Conservation (phyloP, 2,888 invertebrate species). For the Gnatocerus cornutus region DNA sequence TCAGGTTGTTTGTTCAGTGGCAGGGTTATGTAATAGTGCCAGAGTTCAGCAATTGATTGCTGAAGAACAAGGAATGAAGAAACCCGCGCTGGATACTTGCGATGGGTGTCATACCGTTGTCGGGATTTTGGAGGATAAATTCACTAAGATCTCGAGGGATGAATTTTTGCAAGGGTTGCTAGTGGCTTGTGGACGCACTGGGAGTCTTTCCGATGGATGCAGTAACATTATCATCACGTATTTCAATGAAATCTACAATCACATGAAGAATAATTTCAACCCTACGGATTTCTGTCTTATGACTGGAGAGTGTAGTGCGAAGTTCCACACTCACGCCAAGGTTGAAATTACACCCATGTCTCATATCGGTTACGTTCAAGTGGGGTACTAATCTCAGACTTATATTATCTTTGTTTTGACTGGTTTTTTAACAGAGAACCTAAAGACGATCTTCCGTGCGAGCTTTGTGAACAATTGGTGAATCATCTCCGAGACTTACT, state of each 20-base stretch:
- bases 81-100: constrained; percentile 61
- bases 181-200: constrained; percentile 79
- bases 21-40: constrained; percentile 89
- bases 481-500: constrained; percentile 85
- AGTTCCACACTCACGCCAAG: constrained; percentile 79
- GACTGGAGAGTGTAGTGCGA: constrained; percentile 81
- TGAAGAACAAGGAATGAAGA: constrained; percentile 63
- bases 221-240: constrained; percentile 82
- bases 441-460: constrained; percentile 83
- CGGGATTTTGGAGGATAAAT: constrained; percentile 72
- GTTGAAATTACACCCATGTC: constrained; percentile 75
- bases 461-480: constrained; percentile 89
- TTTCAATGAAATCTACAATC: constrained; percentile 81
- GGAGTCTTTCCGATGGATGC: constrained; percentile 87
- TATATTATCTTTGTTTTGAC: neutral
- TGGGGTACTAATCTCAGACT: constrained; percentile 65
- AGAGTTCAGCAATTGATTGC: constrained; percentile 79
- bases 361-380: constrained; percentile 74
- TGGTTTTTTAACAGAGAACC: constrained; percentile 40
- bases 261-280: constrained; percentile 77
- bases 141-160: constrained; percentile 74
- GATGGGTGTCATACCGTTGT: constrained; percentile 74
- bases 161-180: constrained; percentile 75
- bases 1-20: constrained; percentile 88
- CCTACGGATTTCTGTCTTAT: constrained; percentile 82